Base-by-base conservation (phyloP, 2,888 invertebrate genomes). In the Cistogaster globosa region DNA sequence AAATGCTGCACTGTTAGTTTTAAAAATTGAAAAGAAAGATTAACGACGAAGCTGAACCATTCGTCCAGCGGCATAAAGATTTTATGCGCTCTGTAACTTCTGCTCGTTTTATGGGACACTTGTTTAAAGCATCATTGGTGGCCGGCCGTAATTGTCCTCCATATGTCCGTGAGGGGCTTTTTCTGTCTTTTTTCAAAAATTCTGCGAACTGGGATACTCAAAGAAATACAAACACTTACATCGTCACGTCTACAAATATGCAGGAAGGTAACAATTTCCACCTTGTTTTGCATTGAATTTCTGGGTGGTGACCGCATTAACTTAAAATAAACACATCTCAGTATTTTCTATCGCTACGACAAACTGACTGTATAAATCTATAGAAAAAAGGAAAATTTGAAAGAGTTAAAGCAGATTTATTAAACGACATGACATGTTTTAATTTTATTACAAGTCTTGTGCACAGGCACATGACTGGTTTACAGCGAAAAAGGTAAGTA, bases 191-290 rank as follows among this genome's bases (percentile, higher is more conserved):
- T n/a, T 42, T 42, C 7, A 42, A 42, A 42, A 12, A 7, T 12
- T 12, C 12, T 11, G 42, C 12, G 12, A 42, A 42, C 42, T 42
- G 42, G 42, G 12, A 42, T 12, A 12, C 42, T 42, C 11, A 12
- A 42, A 12, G 18, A 53, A 18, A 18, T 53, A n/a, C n/a, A n/a
- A n/a, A 71, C 12, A 62, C 20, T 20, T 2, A 12, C 12, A 42
- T 1, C 11, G 12, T 22, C 22, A 11, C 5, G 20, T 4, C 1
- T 16, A 20, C 26, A 62, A 53, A 5, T 77, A 12, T 55, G n/a
- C 57, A 75, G 82, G 74, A 85, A 85, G 85, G 85, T 85, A 82
- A 75, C 55, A 82, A 82, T 82, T 81, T 85, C 82, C 72, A 85
- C 81, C 77, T 78, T 78, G 53, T 72, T 16, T n/a, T 18, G n/a